Conservation (phyloP, 2,888 invertebrate species). For the Diogma glabrata region DNA sequence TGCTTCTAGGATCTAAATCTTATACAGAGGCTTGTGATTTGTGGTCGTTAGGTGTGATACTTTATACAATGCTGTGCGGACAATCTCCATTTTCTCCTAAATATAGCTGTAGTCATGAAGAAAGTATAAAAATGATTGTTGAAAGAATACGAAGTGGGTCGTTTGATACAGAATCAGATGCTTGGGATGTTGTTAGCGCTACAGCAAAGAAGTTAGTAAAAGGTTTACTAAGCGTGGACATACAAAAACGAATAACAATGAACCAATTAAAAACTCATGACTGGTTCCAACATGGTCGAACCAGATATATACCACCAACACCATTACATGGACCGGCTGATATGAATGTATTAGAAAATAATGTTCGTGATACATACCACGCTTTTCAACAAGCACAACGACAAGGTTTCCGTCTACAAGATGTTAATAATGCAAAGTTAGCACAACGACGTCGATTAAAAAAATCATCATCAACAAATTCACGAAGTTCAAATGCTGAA, state of each 20-base stretch:
- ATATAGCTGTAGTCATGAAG: slow-evolving; percentile 7
- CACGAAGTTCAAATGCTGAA: slow-evolving; percentile 22
- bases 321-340: slow-evolving; percentile 37
- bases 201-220: slow-evolving; percentile 64
- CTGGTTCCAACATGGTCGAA: slow-evolving; percentile 38
- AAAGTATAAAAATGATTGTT: slow-evolving; percentile 14
- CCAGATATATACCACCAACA: slow-evolving; percentile 23
- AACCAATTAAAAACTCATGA: slow-evolving; percentile 51
- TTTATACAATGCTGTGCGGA: slow-evolving; percentile 64
- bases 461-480: slow-evolving; percentile 32
- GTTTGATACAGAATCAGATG: slow-evolving; percentile 25
- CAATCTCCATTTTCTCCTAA: slow-evolving; percentile 60
- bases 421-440: slow-evolving; percentile 56
- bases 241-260: slow-evolving; percentile 56
- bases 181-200: slow-evolving; percentile 61
- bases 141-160: slow-evolving; percentile 14
- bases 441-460: slow-evolving; percentile 55
- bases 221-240: slow-evolving; percentile 69
- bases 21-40: slow-evolving; percentile 92
- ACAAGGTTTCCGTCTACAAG: slow-evolving; percentile 62
- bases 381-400: slow-evolving; percentile 57
- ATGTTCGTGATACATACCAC: slow-evolving; percentile 39
- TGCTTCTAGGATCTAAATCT: slow-evolving; percentile 47
- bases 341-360: slow-evolving; percentile 38
- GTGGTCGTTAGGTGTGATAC: slow-evolving; percentile 90